These are phyloP conservation scores for Cryptosula pallasiana DNA, from an alignment of 2,888 invertebrate species.

Conservation along the genomic window DNA sequence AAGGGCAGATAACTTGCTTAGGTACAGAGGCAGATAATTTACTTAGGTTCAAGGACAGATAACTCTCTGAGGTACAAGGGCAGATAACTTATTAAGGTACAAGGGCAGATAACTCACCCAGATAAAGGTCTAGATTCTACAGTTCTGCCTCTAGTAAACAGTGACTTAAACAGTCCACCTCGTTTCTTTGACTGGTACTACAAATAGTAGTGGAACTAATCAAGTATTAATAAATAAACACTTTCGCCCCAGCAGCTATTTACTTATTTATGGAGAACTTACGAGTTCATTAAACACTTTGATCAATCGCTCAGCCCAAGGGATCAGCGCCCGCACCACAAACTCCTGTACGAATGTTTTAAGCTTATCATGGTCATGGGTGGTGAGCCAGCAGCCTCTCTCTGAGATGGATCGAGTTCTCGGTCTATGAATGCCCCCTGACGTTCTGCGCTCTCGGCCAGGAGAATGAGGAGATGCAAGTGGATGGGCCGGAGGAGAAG, in stretches of 20 bases:
- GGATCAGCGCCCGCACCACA: slow-evolving; percentile 75
- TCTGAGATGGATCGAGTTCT: slow-evolving; percentile 26
- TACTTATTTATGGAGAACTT: too few relatives aligned
- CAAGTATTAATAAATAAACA: too few relatives aligned
- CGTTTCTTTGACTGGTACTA: slow-evolving; percentile 19
- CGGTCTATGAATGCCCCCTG: slow-evolving; percentile 14
- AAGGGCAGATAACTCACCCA: slow-evolving; percentile 14
- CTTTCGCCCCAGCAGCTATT: too few relatives aligned
- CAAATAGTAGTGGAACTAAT: too few relatives aligned
- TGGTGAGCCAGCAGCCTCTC: slow-evolving; percentile 64
- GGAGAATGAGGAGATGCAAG: background rate
- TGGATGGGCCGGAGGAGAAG: background rate
- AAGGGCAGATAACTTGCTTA: too few relatives aligned
- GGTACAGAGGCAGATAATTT: too few relatives aligned
- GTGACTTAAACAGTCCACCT: slow-evolving; percentile 11
- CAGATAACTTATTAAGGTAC: too few relatives aligned
- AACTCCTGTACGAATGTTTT: slow-evolving; percentile 81
- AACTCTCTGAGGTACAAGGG: too few relatives aligned
- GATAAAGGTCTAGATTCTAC: slow-evolving; percentile 1
- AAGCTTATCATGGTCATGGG: slow-evolving; percentile 78
- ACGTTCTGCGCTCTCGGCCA: background rate
- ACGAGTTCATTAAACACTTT: slow-evolving; percentile 58
- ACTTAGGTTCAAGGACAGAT: too few relatives aligned
- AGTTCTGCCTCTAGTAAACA: background rate
- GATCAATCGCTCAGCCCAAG: slow-evolving; percentile 86